These are phyloP conservation scores for Himalopsyche kuldschensis DNA, from an alignment of 2,888 invertebrate species.

Conservation along the genomic window DNA sequence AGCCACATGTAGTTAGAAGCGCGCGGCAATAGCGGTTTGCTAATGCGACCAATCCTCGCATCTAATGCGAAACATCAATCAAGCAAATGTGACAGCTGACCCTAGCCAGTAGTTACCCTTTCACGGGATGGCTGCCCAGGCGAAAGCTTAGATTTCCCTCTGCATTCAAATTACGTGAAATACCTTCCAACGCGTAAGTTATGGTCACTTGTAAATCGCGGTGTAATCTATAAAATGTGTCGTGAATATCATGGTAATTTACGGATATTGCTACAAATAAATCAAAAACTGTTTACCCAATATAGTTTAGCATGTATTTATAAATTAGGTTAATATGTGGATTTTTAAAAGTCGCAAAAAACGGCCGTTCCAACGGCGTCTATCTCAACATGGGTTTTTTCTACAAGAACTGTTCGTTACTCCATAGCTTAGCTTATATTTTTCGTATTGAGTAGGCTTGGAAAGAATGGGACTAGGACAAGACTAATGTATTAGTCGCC, in stretches of 20 bases:
- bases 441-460: too few relatives aligned
- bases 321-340: too few relatives aligned
- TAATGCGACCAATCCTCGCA: slow-evolving; percentile 37
- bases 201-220: slow-evolving; percentile 8
- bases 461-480: too few relatives aligned
- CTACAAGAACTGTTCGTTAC: too few relatives aligned
- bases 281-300: not conserved
- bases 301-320: not conserved
- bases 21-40: slow-evolving; percentile 11
- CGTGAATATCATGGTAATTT: not conserved
- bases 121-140: not conserved
- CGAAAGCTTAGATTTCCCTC: slow-evolving; percentile 15
- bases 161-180: slow-evolving; percentile 17
- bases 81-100: slow-evolving; percentile 35
- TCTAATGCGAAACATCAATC: slow-evolving; percentile 38
- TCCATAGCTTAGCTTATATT: too few relatives aligned
- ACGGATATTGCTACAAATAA: not conserved
- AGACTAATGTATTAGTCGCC: not conserved
- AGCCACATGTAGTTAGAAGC: not conserved
- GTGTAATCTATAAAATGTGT: not conserved
- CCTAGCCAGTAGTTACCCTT: slow-evolving; percentile 8
- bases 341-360: too few relatives aligned
- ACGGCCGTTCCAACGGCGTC: too few relatives aligned
- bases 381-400: too few relatives aligned
- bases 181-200: slow-evolving; percentile 18